Conservation (phyloP, 2,113 vertebrate species). For the Anarrhichthys ocellatus region DNA sequence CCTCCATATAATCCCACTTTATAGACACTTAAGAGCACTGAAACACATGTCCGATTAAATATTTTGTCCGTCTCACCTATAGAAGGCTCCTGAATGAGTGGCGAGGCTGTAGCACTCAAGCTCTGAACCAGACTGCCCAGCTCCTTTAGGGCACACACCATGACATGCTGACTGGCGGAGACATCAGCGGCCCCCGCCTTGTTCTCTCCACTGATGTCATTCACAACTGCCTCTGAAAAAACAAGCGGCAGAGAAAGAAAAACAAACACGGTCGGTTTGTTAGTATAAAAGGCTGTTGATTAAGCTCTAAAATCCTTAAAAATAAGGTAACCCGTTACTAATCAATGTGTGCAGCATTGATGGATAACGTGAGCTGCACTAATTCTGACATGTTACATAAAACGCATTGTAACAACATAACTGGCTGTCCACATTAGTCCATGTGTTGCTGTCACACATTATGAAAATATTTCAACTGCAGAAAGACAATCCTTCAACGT, state of each 20-base stretch:
- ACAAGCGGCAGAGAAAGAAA: neutral
- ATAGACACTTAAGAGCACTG: neutral
- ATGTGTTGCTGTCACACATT: conserved; percentile 47
- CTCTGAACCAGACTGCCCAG: conserved; percentile 97
- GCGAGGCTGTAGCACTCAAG: conserved; percentile 94
- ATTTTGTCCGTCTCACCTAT: conserved; percentile 84
- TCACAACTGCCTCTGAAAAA: conserved; percentile 92
- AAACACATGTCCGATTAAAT: neutral
- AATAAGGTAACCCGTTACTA: neutral
- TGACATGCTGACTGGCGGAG: conserved; percentile 96
- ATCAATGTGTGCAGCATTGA: conserved; percentile 42
- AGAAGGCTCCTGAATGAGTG: conserved; percentile 96
- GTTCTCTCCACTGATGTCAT: conserved; percentile 93
- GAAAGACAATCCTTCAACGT: neutral
- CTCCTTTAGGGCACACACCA: conserved; percentile 98
- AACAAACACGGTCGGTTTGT: neutral
- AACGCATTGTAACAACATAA: neutral
- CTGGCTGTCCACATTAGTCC: conserved; percentile 30
- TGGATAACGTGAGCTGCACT: conserved; percentile 37
- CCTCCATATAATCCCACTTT: neutral
- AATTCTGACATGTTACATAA: neutral
- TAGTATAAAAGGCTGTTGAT: neutral
- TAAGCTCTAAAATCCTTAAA: neutral
- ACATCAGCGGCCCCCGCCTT: conserved; percentile 94
- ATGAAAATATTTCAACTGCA: neutral